phyloP scores from a whole-genome alignment of 2,888 invertebrate genomes.

The Cantharis rustica region DNA sequence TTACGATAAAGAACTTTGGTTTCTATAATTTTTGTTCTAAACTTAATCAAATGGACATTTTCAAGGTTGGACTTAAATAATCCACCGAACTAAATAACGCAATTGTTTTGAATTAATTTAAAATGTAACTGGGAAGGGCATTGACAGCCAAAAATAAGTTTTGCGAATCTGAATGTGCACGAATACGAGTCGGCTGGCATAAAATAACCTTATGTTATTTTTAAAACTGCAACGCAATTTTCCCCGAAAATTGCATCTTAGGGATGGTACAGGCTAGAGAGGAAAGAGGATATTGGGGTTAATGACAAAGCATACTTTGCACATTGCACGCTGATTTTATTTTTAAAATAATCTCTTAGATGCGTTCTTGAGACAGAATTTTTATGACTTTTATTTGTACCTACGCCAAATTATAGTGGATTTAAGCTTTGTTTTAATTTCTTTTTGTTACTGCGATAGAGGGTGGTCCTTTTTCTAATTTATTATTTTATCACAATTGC shows the following conservation, averaged over 20 bases:
- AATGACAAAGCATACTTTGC: constrained; percentile 33
- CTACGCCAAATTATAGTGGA: background rate
- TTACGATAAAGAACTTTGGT: background rate
- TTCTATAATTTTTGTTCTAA: background rate
- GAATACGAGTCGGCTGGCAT: constrained; percentile 14
- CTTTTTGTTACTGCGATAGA: background rate
- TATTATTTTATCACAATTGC: background rate
- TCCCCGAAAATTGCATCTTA: constrained; percentile 33
- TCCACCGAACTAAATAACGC: background rate
- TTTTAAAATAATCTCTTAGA: constrained; percentile 31
- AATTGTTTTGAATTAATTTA: background rate
- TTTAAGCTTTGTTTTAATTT: background rate
- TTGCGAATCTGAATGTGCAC: constrained; percentile 12
- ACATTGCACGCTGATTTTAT: constrained; percentile 33
- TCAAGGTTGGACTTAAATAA: background rate
- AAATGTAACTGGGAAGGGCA: background rate
- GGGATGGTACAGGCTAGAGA: constrained; percentile 15
- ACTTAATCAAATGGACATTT: background rate
- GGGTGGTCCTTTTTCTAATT: background rate
- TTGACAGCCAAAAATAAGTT: constrained; percentile 16
- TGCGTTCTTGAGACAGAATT: background rate
- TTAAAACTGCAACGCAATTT: constrained; percentile 39
- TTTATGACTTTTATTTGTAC: background rate
- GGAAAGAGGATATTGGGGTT: constrained; percentile 33
- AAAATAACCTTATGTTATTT: constrained; percentile 33